phyloP scores from a whole-genome alignment of 2,888 invertebrate species.

The Orthosia gracilis region DNA sequence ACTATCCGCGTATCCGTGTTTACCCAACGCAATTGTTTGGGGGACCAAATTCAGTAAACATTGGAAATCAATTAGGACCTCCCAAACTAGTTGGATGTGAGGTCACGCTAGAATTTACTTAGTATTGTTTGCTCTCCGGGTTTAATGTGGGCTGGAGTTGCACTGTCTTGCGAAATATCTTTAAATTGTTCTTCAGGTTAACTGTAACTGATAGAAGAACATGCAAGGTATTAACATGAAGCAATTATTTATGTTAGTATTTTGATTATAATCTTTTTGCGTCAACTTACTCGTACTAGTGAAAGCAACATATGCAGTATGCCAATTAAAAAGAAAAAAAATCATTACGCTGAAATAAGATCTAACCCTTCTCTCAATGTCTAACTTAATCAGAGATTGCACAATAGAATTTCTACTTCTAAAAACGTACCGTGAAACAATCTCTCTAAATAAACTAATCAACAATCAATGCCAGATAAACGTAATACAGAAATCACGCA shows the following conservation, averaged over 20 bases:
- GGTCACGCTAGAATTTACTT: conserved; percentile 61
- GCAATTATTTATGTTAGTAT: not conserved
- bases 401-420: not conserved
- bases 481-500: conserved; percentile 70
- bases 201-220: not conserved
- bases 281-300: too few species aligned
- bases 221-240: not conserved
- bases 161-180: not conserved
- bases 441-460: conserved; percentile 49
- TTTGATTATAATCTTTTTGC: not conserved
- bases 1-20: conserved; percentile 34
- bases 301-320: not conserved
- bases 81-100: conserved; percentile 55
- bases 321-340: not conserved
- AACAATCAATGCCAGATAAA: conserved; percentile 63
- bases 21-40: conserved; percentile 61
- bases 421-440: not conserved
- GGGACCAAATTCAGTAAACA: conserved; percentile 67
- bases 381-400: not conserved
- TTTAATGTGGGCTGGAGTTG: conserved; percentile 39
- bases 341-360: not conserved
- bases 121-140: conserved; percentile 49
- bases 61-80: conserved; percentile 71
- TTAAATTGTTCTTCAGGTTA: not conserved
- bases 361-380: too few species aligned